Evolutionary conservation across 2,797 vertebrate species (phyloP).

Genomic region (Fundulus diaphanus): DNA sequence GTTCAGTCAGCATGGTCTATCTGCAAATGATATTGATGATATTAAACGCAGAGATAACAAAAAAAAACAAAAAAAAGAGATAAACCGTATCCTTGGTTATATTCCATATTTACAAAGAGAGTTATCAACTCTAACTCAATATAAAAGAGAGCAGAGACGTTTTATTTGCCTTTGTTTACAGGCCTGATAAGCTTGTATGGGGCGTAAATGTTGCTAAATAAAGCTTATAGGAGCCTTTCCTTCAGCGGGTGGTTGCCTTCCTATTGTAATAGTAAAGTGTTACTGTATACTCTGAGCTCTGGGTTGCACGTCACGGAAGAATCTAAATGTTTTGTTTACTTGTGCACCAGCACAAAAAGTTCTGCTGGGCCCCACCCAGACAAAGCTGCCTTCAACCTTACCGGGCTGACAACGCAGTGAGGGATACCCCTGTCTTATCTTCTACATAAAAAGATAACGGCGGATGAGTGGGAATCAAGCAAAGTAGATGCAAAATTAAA

Average conservation of each 20-base stretch:
- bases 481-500: slow-evolving; percentile 29
- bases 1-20: background rate
- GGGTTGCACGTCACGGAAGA: slow-evolving; percentile 38
- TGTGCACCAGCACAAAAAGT: slow-evolving; percentile 29
- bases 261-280: background rate
- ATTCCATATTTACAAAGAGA: background rate
- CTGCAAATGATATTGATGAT: background rate
- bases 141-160: background rate
- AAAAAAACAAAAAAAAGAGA: background rate
- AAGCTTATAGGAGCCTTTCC: background rate
- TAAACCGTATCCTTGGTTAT: background rate
- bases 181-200: background rate
- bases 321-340: slow-evolving; percentile 32
- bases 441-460: background rate
- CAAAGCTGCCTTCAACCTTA: slow-evolving; percentile 14
- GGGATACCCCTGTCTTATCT: background rate
- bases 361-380: slow-evolving; percentile 14
- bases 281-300: slow-evolving; percentile 1
- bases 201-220: background rate
- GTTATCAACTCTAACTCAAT: background rate
- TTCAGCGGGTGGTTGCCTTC: background rate
- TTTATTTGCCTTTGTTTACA: background rate
- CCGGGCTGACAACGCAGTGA: background rate
- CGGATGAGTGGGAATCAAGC: slow-evolving; percentile 2
- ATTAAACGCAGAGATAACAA: background rate